Evolutionary conservation across 2,113 vertebrate species (phyloP), one percentile per base, ranked within the genome.

Genomic region (Gobiocypris rarus): DNA sequence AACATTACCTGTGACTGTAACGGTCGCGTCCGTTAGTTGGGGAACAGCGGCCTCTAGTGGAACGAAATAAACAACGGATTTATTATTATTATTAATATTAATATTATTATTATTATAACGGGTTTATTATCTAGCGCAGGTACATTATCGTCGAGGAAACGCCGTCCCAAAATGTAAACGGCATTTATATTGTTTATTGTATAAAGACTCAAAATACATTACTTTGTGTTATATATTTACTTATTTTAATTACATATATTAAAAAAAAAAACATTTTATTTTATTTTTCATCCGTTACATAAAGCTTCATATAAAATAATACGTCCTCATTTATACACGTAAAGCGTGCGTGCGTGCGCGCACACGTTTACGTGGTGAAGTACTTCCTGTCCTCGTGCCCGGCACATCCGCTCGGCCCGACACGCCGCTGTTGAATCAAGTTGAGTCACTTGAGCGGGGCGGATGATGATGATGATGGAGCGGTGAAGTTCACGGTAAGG

Each of bases 311-410:
- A 59, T 28, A 61, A 34, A 34, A 67, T 2, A 0, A 22, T 11
- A 31, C 14, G 31, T 56, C 17, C 22, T 69, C 26, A 15, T 8
- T 26, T 61, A 3, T 14, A 50, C 38, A n/a, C 28, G 50, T 38
- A 34, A 43, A 26, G 26, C 7, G n/a, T n/a, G n/a, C n/a, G n/a
- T n/a, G n/a, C 2, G 24, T 13, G 48, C 7, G 26, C 3, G 63
- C 24, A 13, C 38, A 2, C 13, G 43, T 28, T 28, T 17, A 81
- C 81, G 59, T 28, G 1, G 22, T 5, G 77, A 73, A 85, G 45
- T 82, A 5, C 86, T 92, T 93, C 92, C 91, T 43, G 91, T 24
- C 83, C 86, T 65, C 22, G 78, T 89, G 88, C 90, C 86, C 93
- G 88, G 86, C 87, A 67, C 22, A 63, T 88, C 84, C 87, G 87